Conservation (phyloP, 2,888 invertebrate genomes). For the Pristionchus japonicus region DNA sequence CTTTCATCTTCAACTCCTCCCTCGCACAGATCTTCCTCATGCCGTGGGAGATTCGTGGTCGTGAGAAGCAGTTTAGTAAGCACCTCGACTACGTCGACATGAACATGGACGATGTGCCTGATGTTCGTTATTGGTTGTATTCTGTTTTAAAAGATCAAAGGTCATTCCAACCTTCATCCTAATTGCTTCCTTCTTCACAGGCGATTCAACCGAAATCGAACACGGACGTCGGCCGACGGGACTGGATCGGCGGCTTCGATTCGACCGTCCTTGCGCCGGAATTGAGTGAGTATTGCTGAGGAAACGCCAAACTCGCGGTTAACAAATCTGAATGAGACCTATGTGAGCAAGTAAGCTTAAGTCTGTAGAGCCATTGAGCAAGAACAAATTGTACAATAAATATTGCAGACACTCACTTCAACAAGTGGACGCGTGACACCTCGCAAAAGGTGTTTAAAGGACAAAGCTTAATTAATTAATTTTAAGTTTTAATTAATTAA, state of each 20-base stretch:
- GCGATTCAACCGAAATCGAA: not conserved
- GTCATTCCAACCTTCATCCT: not conserved
- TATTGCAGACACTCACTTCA: too few relatives aligned
- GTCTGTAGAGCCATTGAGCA: too few relatives aligned
- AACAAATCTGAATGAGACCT: too few relatives aligned
- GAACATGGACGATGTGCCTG: not conserved
- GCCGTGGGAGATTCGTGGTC: not conserved
- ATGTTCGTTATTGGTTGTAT: not conserved
- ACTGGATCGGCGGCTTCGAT: not conserved
- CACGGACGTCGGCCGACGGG: not conserved
- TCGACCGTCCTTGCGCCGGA: not conserved
- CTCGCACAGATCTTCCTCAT: constrained; percentile 7
- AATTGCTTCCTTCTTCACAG: not conserved
- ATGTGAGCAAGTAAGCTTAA: too few relatives aligned
- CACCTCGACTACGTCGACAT: not conserved
- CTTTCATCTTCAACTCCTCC: too few relatives aligned
- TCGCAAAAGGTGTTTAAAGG: too few relatives aligned
- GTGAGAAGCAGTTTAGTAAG: not conserved
- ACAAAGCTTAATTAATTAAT: too few relatives aligned
- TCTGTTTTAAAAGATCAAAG: not conserved
- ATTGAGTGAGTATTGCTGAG: not conserved
- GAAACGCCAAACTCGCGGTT: too few relatives aligned
- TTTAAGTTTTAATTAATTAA: not conserved
- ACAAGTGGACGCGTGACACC: too few relatives aligned
- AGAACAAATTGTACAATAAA: too few relatives aligned